Evolutionary conservation across 37 sponge, comb jelly and placozoan species (phyloP), one percentile per base, ranked within the genome.

Genomic region (Beroe forskalii): DNA sequence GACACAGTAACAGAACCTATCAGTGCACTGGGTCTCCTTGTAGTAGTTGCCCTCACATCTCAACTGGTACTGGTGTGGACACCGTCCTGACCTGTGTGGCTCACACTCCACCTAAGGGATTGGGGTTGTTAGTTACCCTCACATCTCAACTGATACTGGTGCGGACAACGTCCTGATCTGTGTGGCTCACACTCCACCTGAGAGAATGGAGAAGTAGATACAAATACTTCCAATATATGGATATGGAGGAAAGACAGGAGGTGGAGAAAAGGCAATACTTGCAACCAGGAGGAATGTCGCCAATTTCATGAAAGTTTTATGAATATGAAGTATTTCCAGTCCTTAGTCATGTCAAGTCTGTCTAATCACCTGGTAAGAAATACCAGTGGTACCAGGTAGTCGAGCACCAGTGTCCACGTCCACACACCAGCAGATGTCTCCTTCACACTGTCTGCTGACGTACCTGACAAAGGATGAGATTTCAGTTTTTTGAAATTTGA

Each of bases 1-100:
- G 55, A 80, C 86, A 38, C 86, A 80, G 55, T 41, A 41, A 80
- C 86, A 80, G 55, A 80, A 80, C 55, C 86, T 80, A 42, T 44
- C 86, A 43, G 55, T 44, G 27, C 86, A 80, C 86, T 80, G 86
- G 1, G 86, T 80, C 31, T 80, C 86, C 55, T 44, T 41, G 30
- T 43, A 80, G 55, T 80, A 80, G 40, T 38, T 80, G 12, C 86
- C 86, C 24, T 80, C 86, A 27, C 86, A 80, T 4, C 86, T 41
- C 86, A 80, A 30, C 44, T 80, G 86, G 55, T 80, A 80, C 55
- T 80, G 86, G 55, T 41, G 6, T 9, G 55, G 40, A 23, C 86
- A 80, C 20, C 86, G 72, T 17, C 38, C 72, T 69, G 72, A 69
- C 72, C 72, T 28, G 38, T 27, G 72, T 14, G 72, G 72, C 9